These are phyloP conservation scores for Drosophila pseudotakahashii DNA, from an alignment of 2,888 invertebrate species.

Conservation along the genomic window DNA sequence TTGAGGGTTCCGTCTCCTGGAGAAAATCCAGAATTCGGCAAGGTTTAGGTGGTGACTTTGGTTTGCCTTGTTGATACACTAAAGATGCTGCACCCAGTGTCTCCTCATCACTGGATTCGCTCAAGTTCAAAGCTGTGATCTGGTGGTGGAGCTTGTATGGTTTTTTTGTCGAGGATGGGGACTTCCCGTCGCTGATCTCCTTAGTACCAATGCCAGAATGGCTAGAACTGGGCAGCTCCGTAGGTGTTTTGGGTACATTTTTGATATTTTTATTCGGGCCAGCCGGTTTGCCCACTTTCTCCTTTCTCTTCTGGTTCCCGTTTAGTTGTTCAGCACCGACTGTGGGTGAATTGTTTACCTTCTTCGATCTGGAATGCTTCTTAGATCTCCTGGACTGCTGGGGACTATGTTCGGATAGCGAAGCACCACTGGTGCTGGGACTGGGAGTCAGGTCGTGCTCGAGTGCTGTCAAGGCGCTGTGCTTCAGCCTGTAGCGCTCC, in stretches of 20 bases:
- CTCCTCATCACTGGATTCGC: neutral
- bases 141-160: neutral
- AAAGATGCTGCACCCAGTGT: neutral
- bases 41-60: neutral
- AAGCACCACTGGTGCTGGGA: neutral
- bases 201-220: neutral
- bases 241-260: neutral
- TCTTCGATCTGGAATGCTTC: too few relatives aligned
- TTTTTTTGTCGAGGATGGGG: neutral
- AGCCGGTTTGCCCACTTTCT: neutral
- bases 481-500: neutral
- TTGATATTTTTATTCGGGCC: neutral
- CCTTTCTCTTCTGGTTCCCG: neutral
- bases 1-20: neutral
- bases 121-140: neutral
- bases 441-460: neutral
- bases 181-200: neutral
- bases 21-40: neutral
- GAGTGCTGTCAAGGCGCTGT: fast-evolving
- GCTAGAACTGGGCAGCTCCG: neutral
- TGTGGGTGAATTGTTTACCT: neutral
- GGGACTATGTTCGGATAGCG: neutral
- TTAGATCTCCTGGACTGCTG: neutral
- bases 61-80: too few relatives aligned
- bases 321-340: neutral